Evolutionary conservation across 1,140 invertebrate species (phyloP).

Genomic region (Drosophila mayri): DNA sequence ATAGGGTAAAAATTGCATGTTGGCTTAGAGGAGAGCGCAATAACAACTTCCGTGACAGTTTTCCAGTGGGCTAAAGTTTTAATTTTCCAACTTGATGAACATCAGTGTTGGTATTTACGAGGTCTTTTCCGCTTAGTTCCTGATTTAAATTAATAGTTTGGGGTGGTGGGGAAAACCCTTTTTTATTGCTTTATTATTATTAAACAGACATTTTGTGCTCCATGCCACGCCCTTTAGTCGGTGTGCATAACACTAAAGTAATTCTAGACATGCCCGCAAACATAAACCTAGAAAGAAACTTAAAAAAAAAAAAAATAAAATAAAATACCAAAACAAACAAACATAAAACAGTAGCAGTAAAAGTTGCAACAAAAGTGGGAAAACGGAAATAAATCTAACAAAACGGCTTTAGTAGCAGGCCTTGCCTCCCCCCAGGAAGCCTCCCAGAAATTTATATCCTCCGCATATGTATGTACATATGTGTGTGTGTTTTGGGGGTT

Average conservation of each 20-base stretch:
- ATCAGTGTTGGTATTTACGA: slow-evolving; percentile 13
- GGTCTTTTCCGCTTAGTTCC: slow-evolving; percentile 51
- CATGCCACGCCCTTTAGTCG: slow-evolving; percentile 23
- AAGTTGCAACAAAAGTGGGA: slow-evolving; percentile 72
- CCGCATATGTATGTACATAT: background rate
- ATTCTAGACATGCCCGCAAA: slow-evolving; percentile 53
- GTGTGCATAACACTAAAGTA: slow-evolving; percentile 50
- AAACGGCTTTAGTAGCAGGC: slow-evolving; percentile 66
- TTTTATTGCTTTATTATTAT: slow-evolving; percentile 2
- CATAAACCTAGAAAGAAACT: slow-evolving; percentile 34
- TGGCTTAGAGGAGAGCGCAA: slow-evolving; percentile 44
- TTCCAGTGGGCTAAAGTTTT: slow-evolving; percentile 52
- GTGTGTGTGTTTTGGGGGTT: slow-evolving; percentile 52
- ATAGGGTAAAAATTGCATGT: slow-evolving; percentile 54
- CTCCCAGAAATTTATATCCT: slow-evolving; percentile 25
- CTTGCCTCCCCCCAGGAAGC: slow-evolving; percentile 18
- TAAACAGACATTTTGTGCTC: background rate
- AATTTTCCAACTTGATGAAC: slow-evolving; percentile 39
- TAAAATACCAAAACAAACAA: slow-evolving; percentile 21
- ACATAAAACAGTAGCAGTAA: slow-evolving; percentile 28
- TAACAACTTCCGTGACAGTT: slow-evolving; percentile 62
- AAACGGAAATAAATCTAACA: slow-evolving; percentile 80
- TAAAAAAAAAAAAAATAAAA: background rate
- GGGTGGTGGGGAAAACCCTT: background rate
- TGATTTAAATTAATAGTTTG: slow-evolving; percentile 7